Evolutionary conservation across 2,888 invertebrate species (phyloP), one percentile per base, ranked within the genome.

Genomic region (Drosophila silvestris): DNA sequence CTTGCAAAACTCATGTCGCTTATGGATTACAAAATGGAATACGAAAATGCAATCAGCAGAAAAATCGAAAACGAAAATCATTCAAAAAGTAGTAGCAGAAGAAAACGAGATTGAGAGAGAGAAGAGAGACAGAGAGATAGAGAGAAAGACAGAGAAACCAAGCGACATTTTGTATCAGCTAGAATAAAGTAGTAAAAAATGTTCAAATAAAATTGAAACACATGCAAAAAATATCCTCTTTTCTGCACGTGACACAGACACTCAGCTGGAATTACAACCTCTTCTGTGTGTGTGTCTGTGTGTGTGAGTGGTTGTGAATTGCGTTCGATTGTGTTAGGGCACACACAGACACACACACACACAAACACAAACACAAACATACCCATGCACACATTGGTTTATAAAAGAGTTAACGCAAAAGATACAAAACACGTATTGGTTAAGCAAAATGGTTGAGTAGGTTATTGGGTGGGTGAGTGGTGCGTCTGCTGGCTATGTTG

Each of bases 131-230:
- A 12, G 30, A 30, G n/a, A 50, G 16, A 26, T 14, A 60, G 33
- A 30, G n/a, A 39, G 19, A 22, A 22, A 51, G 19, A 19, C 30
- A 30, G 32, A 37, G 35, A 44, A 47, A 72, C 59, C 77, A 79
- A 83, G 77, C 72, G 82, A 83, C 63, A 60, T 59, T 65, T 76
- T 44, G 59, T 51, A 70, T 65, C 54, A 57, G 77, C 68, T 70
- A 47, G 37, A 54, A 54, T 39, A 89, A 85, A 77, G 81, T 70
- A 63, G 79, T 78, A 83, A 79, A 76, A 71, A 78, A 81, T 76
- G 73, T 83, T 70, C 79, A 86, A 89, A 90, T 78, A 83, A 81
- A 90, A 63, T 83, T 68, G 82, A 86, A 86, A 86, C 74, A 87
- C 91, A 85, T 90, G 85, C 85, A 81, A 59, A 84, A 85, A 85